A percentile compares a stretch with the other conserved stretches of the same genome.
phyloP scores from a whole-genome alignment of 2,888 invertebrate species.

The Ormyrus thymus region DNA sequence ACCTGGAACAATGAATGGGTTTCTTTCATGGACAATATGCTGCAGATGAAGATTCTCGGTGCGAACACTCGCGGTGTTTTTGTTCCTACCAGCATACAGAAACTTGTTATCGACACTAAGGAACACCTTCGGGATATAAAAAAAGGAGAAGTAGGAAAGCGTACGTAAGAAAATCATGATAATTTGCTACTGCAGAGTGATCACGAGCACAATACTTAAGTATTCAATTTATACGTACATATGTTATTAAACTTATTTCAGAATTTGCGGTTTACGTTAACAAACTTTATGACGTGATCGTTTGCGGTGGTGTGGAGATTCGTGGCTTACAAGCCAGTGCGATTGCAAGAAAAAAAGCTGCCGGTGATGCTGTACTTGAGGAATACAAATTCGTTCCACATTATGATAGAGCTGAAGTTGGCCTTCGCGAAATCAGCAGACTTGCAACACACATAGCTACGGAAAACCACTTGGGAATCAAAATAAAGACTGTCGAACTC shows the following conservation, averaged over 20 bases:
- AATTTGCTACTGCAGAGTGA: too few species aligned
- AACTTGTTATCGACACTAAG: slow-evolving; percentile 77
- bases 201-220: too few species aligned
- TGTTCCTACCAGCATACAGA: slow-evolving; percentile 79
- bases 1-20: slow-evolving; percentile 82
- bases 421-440: slow-evolving; percentile 66
- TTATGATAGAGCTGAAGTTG: slow-evolving; percentile 63
- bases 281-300: slow-evolving; percentile 72
- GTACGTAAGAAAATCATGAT: slow-evolving; percentile 60
- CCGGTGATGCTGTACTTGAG: slow-evolving; percentile 77
- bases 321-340: slow-evolving; percentile 78
- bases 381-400: slow-evolving; percentile 78
- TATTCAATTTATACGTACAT: too few species aligned
- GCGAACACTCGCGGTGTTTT: slow-evolving; percentile 75
- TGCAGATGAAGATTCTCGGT: slow-evolving; percentile 79
- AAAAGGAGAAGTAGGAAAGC: slow-evolving; percentile 59
- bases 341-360: slow-evolving; percentile 76
- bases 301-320: slow-evolving; percentile 79
- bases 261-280: slow-evolving; percentile 73
- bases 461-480: slow-evolving; percentile 74
- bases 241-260: slow-evolving; percentile 58
- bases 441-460: slow-evolving; percentile 75
- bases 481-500: slow-evolving; percentile 71
- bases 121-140: slow-evolving; percentile 65
- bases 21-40: slow-evolving; percentile 82